Evolutionary conservation across 2,113 vertebrate species (phyloP).

Genomic region (Ophiodon elongatus): DNA sequence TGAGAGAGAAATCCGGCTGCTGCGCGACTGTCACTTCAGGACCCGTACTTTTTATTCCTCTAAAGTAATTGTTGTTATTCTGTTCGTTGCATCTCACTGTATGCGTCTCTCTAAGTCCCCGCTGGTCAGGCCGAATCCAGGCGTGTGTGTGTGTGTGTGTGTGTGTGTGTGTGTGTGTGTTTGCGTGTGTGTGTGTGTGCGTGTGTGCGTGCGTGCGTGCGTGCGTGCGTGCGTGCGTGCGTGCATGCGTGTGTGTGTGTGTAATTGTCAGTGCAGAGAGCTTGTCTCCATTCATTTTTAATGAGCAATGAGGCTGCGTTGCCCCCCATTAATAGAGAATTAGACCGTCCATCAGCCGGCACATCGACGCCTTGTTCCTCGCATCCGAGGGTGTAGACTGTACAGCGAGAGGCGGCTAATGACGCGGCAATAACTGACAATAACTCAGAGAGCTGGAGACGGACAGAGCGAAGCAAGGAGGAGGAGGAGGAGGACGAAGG

Average conservation of each 20-base stretch:
- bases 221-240: too few species aligned
- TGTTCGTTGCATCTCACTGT: conserved; percentile 22
- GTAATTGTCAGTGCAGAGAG: conserved; percentile 77
- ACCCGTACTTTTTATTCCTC: conserved; percentile 25
- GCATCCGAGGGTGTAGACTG: conserved; percentile 58
- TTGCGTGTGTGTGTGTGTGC: too few species aligned
- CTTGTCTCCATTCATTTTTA: conserved; percentile 83
- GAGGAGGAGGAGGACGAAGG: neutral
- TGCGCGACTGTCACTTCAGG: conserved; percentile 9
- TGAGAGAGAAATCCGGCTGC: neutral
- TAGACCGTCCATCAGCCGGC: conserved; percentile 75
- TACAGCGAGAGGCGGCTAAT: conserved; percentile 64
- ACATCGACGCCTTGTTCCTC: conserved; percentile 69
- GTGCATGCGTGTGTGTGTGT: conserved; percentile 15
- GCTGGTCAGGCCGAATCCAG: too few species aligned
- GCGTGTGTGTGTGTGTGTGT: too few species aligned
- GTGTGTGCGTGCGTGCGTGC: too few species aligned
- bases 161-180: too few species aligned
- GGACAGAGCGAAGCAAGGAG: conserved; percentile 54
- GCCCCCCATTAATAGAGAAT: conserved; percentile 83
- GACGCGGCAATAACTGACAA: conserved; percentile 55
- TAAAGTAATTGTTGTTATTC: conserved; percentile 39
- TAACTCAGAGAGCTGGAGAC: conserved; percentile 63
- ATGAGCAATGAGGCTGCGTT: conserved; percentile 77
- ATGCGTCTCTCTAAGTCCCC: conserved; percentile 35